phyloP scores from a whole-genome alignment of 2,113 vertebrate species.

The Scatophagus argus region DNA sequence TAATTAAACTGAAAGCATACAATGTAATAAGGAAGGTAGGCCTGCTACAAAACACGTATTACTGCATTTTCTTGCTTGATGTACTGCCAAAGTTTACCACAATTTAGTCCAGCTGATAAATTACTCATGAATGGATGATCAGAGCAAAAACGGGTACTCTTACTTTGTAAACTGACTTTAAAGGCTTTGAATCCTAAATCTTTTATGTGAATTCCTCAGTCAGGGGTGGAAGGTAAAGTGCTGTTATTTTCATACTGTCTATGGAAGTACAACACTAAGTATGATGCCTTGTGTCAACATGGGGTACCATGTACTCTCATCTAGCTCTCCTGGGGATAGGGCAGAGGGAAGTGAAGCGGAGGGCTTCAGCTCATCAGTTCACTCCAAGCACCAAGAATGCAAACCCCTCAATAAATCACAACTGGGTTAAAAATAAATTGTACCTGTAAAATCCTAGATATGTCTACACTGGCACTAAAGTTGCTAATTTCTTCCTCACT shows the following conservation, averaged over 20 bases:
- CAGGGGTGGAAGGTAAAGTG: background rate
- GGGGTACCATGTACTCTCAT: constrained; percentile 15
- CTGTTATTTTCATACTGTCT: background rate
- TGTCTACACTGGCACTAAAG: constrained; percentile 22
- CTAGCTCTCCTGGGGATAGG: constrained; percentile 24
- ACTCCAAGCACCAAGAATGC: constrained; percentile 51
- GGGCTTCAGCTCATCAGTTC: constrained; percentile 47
- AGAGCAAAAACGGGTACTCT: background rate
- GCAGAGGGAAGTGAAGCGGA: constrained; percentile 20
- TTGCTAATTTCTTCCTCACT: constrained; percentile 31
- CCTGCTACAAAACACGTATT: background rate
- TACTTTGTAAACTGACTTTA: background rate
- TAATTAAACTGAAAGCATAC: background rate
- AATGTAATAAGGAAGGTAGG: background rate
- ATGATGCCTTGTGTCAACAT: constrained; percentile 22
- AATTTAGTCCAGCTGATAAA: background rate
- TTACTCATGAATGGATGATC: background rate
- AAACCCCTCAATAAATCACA: constrained; percentile 76
- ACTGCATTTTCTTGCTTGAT: background rate
- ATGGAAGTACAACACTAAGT: background rate
- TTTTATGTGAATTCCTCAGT: background rate
- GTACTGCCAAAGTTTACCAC: background rate
- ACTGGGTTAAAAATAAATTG: constrained; percentile 75
- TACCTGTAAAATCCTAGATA: constrained; percentile 24
- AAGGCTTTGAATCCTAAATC: background rate